A percentile compares a stretch with the other conserved stretches of the same genome.
Evolutionary conservation across 2,797 vertebrate genomes (phyloP).

Genomic region (Furcifer pardalis): DNA sequence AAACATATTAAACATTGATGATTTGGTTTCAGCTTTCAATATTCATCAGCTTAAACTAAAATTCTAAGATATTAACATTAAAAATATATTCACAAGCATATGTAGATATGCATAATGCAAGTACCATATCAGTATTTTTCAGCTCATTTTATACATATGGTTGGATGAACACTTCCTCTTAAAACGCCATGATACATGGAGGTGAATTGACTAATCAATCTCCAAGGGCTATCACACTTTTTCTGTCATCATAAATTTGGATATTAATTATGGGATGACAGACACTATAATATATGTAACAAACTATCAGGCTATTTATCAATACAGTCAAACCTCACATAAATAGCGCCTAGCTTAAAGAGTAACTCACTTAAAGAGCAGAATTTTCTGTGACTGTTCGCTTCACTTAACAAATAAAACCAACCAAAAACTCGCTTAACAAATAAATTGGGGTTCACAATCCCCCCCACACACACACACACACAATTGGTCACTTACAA

Average conservation of each 20-base stretch:
- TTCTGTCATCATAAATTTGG: background rate
- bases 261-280: background rate
- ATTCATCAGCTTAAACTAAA: too few relatives aligned
- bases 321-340: too few relatives aligned
- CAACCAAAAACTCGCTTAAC: too few relatives aligned
- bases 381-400: too few relatives aligned
- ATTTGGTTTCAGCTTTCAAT: too few relatives aligned
- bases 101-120: background rate
- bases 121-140: background rate
- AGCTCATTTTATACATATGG: background rate
- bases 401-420: too few relatives aligned
- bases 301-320: background rate
- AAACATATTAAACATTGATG: too few relatives aligned
- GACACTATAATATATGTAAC: background rate
- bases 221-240: background rate
- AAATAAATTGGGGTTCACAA: too few relatives aligned
- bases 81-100: background rate
- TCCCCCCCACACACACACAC: too few relatives aligned
- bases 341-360: too few relatives aligned
- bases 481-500: too few relatives aligned
- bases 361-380: too few relatives aligned
- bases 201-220: background rate
- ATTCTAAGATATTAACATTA: background rate
- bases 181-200: background rate
- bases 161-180: background rate